A percentile compares a stretch with the other conserved stretches of the same genome.
phyloP scores from a whole-genome alignment of 2,888 invertebrate genomes.

The Ceraclea dissimilis region DNA sequence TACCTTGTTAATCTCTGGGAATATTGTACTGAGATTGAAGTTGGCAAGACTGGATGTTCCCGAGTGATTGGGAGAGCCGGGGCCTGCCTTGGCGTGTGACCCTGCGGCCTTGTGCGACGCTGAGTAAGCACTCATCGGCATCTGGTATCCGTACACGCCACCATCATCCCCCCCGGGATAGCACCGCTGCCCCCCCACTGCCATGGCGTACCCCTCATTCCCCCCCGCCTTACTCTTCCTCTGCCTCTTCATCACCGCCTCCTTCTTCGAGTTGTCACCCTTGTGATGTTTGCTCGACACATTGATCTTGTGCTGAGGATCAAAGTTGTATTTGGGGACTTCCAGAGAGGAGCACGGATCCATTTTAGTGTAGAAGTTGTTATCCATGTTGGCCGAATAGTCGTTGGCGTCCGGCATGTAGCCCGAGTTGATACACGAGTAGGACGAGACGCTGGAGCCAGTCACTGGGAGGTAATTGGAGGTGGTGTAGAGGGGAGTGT shows the following conservation, averaged over 20 bases:
- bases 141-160: slow-evolving; percentile 18
- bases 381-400: slow-evolving; percentile 15
- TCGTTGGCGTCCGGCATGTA: slow-evolving; percentile 16
- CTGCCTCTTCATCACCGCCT: slow-evolving; percentile 12
- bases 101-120: background rate
- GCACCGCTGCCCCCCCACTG: background rate
- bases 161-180: slow-evolving; percentile 17
- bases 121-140: background rate
- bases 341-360: slow-evolving; percentile 4
- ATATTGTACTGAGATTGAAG: slow-evolving; percentile 76
- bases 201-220: slow-evolving; percentile 6
- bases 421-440: slow-evolving; percentile 14
- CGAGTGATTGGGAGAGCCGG: slow-evolving; percentile 10
- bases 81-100: background rate
- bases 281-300: slow-evolving; percentile 8
- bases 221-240: slow-evolving; percentile 16
- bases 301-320: slow-evolving; percentile 1
- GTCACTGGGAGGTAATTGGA: slow-evolving; percentile 15
- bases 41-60: slow-evolving; percentile 51
- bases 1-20: slow-evolving; percentile 72
- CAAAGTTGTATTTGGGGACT: slow-evolving; percentile 13
- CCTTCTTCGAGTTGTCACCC: slow-evolving; percentile 18
- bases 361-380: slow-evolving; percentile 17
- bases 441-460: slow-evolving; percentile 11
- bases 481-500: slow-evolving; percentile 16